Evolutionary conservation across 1,140 invertebrate genomes (phyloP), one percentile per base, ranked within the genome.

Genomic region (Bombus sylvicola): DNA sequence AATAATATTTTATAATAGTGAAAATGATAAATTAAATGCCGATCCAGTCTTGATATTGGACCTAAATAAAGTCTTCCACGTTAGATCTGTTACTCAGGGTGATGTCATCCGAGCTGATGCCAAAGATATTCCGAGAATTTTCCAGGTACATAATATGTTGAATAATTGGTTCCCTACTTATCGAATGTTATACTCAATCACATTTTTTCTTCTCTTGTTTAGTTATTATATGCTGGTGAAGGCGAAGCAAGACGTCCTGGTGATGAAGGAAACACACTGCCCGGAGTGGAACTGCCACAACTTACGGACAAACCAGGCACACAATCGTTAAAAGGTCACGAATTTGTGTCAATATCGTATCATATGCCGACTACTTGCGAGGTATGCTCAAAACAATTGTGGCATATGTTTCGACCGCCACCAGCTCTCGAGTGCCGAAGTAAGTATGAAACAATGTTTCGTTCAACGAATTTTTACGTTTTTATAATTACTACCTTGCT

Each of bases 351-450:
- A 90, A 98, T 99, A 90, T 98, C 98, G 87, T 99, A 98, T 95
- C 98, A 99, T 95, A 99, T 99, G 97, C 99, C 99, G 59, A 99
- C 99, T 4, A 98, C 98, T 85, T 99, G 99, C 96, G 99, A 99
- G 96, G 97, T 98, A 76, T 99, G 99, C 96, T 97, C 98, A 57
- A 99, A 98, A 94, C 98, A 98, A 90, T 96, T 99, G 78, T 99
- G 98, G 98, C 98, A 99, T 94, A 98, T 99, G 97, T 98, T 99
- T 94, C 97, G 98, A 93, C 99, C 99, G 83, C 99, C 99, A 73
- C 98, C 98, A 87, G 99, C 99, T 76, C 96, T 99, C 85, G 99
- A 99, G 95, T 99, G 99, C 95, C 97, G 98, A 96, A 96, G 98
- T 98, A 96, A 96, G 97, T 96, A 88, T 6, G 18, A 34, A 31